phyloP scores from a whole-genome alignment of 2,113 vertebrate species.

The Naja naja region DNA sequence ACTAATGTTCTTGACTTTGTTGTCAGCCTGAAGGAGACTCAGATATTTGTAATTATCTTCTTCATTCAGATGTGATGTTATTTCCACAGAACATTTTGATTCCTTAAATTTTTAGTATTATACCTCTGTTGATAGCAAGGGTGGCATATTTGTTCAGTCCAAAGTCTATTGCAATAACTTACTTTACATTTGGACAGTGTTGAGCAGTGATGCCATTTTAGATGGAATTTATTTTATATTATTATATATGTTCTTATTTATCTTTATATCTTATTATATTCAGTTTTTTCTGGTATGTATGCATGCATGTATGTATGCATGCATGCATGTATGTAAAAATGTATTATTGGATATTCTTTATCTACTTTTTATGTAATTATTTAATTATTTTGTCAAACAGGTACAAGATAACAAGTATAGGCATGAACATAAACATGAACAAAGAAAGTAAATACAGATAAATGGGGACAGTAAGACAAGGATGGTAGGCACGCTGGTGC shows the following conservation, averaged over 20 bases:
- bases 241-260: background rate
- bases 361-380: too few relatives aligned
- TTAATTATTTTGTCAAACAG: too few relatives aligned
- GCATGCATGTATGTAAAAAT: too few relatives aligned
- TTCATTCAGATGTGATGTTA: background rate
- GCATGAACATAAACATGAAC: too few relatives aligned
- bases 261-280: background rate
- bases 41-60: background rate
- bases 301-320: too few relatives aligned
- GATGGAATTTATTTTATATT: background rate
- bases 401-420: too few relatives aligned
- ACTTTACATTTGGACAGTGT: background rate
- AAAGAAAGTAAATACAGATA: too few relatives aligned
- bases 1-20: background rate
- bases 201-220: background rate
- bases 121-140: background rate
- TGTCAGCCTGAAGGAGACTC: background rate
- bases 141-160: background rate
- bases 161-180: background rate
- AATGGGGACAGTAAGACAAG: too few relatives aligned
- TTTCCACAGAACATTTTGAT: background rate
- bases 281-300: background rate
- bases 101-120: background rate
- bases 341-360: background rate
- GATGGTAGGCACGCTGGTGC: too few relatives aligned